These are phyloP conservation scores for Byasa hedistus DNA, from an alignment of 2,888 invertebrate genomes.

Conservation along the genomic window DNA sequence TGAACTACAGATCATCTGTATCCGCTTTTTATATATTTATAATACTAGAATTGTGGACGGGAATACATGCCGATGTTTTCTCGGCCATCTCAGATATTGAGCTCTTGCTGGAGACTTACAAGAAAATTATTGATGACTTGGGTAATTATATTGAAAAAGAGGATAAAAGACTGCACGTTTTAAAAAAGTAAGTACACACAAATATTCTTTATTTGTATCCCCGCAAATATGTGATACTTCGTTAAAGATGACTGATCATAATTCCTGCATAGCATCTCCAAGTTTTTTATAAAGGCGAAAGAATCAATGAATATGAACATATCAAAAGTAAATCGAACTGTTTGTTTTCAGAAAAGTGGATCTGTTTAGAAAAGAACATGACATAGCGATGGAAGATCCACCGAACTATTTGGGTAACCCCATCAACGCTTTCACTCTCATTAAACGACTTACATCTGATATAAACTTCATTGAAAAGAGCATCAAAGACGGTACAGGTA, in stretches of 20 bases:
- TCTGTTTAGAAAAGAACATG: constrained; percentile 87
- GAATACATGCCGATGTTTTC: constrained; percentile 85
- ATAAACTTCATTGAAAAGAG: constrained; percentile 91
- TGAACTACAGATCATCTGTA: constrained; percentile 3
- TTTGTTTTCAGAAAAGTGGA: constrained; percentile 81
- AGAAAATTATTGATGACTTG: constrained; percentile 90
- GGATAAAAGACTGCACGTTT: constrained; percentile 86
- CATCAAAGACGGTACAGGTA: constrained; percentile 82
- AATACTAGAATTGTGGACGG: constrained; percentile 36
- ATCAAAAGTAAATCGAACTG: background rate
- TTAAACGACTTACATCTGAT: constrained; percentile 95
- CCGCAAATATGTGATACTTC: too few species aligned
- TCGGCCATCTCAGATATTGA: constrained; percentile 97
- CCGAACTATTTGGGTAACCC: constrained; percentile 93
- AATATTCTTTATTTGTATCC: too few species aligned
- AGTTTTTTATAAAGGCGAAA: too few species aligned
- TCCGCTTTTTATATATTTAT: constrained; percentile 6
- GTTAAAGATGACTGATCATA: too few species aligned
- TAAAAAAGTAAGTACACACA: constrained; percentile 84
- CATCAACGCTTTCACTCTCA: constrained; percentile 95
- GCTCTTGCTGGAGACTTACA: constrained; percentile 89
- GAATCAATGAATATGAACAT: too few species aligned
- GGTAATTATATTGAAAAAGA: constrained; percentile 92
- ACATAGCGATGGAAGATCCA: constrained; percentile 87
- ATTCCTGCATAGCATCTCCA: too few species aligned